Evolutionary conservation across 2,797 vertebrate species (phyloP).

Genomic region (Anguilla pacifica): DNA sequence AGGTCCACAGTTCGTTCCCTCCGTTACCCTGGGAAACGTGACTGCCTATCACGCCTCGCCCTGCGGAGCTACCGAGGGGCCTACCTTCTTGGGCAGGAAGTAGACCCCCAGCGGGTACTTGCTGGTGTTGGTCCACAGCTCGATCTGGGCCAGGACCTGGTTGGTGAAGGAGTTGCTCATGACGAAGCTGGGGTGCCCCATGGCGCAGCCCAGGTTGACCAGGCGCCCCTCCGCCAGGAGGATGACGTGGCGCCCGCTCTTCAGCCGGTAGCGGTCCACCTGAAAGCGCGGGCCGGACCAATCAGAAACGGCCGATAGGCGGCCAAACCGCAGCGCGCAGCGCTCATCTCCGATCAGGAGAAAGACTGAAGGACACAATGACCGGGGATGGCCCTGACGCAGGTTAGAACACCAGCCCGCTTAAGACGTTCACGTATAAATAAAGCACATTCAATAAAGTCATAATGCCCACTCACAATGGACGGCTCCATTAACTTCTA

Average conservation of each 20-base stretch:
- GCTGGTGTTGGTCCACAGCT: slow-evolving; percentile 89
- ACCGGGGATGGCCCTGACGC: too few relatives aligned
- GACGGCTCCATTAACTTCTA: too few relatives aligned
- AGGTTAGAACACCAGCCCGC: too few relatives aligned
- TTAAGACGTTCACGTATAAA: neutral
- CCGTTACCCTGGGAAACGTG: too few relatives aligned
- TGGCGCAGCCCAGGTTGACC: slow-evolving; percentile 95
- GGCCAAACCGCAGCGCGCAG: too few relatives aligned
- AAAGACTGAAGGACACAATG: neutral
- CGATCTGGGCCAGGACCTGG: slow-evolving; percentile 96
- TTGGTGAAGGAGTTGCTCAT: slow-evolving; percentile 99
- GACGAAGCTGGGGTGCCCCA: slow-evolving; percentile 97
- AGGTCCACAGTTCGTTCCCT: too few relatives aligned
- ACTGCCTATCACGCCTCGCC: neutral
- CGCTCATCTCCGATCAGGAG: too few relatives aligned
- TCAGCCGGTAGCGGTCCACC: slow-evolving; percentile 90
- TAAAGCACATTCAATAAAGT: too few relatives aligned
- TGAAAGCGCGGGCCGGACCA: slow-evolving; percentile 51
- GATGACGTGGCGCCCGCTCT: slow-evolving; percentile 86
- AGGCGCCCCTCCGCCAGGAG: slow-evolving; percentile 90
- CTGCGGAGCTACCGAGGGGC: slow-evolving; percentile 32
- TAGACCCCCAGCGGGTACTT: slow-evolving; percentile 92
- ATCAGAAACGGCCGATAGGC: neutral
- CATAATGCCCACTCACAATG: too few relatives aligned
- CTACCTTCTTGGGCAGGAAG: slow-evolving; percentile 96